phyloP scores from a whole-genome alignment of 1,140 invertebrate genomes.

The Lasioglossum baleicum region DNA sequence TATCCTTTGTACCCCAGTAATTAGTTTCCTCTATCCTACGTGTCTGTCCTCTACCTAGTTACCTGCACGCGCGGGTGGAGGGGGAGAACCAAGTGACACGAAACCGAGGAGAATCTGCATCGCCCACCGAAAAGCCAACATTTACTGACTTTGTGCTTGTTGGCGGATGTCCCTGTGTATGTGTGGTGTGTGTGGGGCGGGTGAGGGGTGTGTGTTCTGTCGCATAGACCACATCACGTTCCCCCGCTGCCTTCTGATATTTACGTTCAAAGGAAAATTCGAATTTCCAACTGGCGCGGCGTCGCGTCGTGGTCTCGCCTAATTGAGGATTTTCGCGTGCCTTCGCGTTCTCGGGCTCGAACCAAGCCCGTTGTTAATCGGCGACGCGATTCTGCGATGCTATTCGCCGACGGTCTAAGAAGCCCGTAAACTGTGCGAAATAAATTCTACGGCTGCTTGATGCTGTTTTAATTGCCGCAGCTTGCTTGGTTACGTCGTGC shows the following conservation, averaged over 20 bases:
- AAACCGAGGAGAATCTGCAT: conserved; percentile 13
- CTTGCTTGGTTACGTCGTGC: no score
- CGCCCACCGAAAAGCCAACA: background rate
- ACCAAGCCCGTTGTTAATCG: background rate
- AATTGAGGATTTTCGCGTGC: conserved; percentile 12
- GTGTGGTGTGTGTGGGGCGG: no score
- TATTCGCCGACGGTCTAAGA: no score
- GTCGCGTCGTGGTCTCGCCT: background rate
- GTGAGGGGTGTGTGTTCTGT: no score
- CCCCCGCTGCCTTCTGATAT: background rate
- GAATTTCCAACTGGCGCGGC: background rate
- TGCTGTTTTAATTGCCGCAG: no score
- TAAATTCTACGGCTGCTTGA: no score
- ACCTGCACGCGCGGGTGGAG: conserved; percentile 1
- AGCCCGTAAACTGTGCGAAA: no score
- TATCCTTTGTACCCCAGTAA: conserved; percentile 60
- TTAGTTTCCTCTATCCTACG: conserved; percentile 49
- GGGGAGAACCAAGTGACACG: background rate
- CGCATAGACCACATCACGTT: background rate
- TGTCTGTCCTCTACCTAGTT: conserved; percentile 38
- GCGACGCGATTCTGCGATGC: background rate
- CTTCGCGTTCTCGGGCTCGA: background rate
- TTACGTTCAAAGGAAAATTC: background rate
- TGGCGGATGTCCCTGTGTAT: background rate
- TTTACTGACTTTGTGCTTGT: background rate